Evolutionary conservation across 1,140 invertebrate genomes (phyloP), one percentile per base, ranked within the genome.

Genomic region (Drosophila bocki): DNA sequence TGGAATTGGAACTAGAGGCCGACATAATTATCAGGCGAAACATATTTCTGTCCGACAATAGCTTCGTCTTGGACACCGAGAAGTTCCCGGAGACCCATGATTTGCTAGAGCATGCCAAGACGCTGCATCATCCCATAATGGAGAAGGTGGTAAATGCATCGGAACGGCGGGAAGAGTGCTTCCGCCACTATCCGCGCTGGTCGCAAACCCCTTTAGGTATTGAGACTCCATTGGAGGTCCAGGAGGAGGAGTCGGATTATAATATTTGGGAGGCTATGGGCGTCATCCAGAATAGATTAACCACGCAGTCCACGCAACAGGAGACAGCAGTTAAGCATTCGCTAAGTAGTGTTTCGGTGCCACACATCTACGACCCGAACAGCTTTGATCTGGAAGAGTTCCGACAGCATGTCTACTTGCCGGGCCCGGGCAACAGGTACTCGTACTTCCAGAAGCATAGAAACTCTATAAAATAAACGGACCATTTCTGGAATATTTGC

Each of bases 1-100:
- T 39, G 4, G 63, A 86, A 11, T 15, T 62, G 2, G 82, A 83
- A 44, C 13, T 72, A 1, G 80, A 88, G 33, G 72, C 70, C 3
- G 63, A 71, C 8, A 33, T 86, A 6, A 50, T 78, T 9, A 7
- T 86, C n/a, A 53, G 78, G 33, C 65, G 84, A 0, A 88, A 88
- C 51, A 11, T 51, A 13, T 82, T 33, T 17, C n/a, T 29, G 15
- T 4, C 7, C 2, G 51, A 61, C 4, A 64, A 67, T 58, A 39
- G 51, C 1, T 88, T 56, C 41, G 5, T 88, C 12, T 32, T 41
- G 6, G 69, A 82, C 50, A 68, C 82, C 2, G 35, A 57, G 6
- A 61, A 39, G 19, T 69, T 69, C 51, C 19, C 58, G 54, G 19
- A 75, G 37, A 35, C 29, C 17, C 1, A 19, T 22, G 56, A 78